phyloP scores from a whole-genome alignment of 2,797 vertebrate genomes.

The Siniperca undulata region DNA sequence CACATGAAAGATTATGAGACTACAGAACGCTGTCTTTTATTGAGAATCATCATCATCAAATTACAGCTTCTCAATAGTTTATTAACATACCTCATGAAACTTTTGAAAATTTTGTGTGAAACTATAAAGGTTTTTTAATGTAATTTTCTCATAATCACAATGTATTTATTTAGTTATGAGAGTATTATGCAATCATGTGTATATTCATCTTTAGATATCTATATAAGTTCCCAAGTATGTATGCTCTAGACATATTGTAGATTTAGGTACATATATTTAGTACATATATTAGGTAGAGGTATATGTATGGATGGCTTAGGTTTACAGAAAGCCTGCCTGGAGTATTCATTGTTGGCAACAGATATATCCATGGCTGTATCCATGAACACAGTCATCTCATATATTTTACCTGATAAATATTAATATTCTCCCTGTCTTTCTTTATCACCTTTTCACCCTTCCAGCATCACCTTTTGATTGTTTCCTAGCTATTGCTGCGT shows the following conservation, averaged over 20 bases:
- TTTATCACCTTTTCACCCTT: constrained; percentile 46
- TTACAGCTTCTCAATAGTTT: background rate
- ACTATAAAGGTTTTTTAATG: too few relatives aligned
- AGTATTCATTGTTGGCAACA: constrained; percentile 1
- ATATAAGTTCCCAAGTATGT: fast-evolving
- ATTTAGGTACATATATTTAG: background rate
- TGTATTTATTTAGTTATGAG: background rate
- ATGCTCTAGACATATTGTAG: background rate
- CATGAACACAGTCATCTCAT: constrained; percentile 18
- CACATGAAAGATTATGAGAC: background rate
- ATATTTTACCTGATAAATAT: constrained; percentile 50
- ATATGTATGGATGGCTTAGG: background rate
- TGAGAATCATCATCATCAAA: background rate
- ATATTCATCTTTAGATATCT: background rate
- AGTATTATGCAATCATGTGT: background rate
- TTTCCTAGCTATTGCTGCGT: constrained; percentile 55
- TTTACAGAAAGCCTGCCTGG: constrained; percentile 7
- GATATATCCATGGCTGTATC: constrained; percentile 4
- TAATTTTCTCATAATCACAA: background rate
- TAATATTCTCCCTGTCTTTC: constrained; percentile 46
- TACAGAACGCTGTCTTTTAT: background rate
- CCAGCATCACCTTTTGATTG: constrained; percentile 64
- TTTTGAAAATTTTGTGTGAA: background rate
- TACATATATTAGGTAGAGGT: background rate
- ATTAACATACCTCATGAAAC: background rate